Evolutionary conservation across 2,113 vertebrate genomes (phyloP), one percentile per base, ranked within the genome.

Genomic region (Pachypanchax playfairii): DNA sequence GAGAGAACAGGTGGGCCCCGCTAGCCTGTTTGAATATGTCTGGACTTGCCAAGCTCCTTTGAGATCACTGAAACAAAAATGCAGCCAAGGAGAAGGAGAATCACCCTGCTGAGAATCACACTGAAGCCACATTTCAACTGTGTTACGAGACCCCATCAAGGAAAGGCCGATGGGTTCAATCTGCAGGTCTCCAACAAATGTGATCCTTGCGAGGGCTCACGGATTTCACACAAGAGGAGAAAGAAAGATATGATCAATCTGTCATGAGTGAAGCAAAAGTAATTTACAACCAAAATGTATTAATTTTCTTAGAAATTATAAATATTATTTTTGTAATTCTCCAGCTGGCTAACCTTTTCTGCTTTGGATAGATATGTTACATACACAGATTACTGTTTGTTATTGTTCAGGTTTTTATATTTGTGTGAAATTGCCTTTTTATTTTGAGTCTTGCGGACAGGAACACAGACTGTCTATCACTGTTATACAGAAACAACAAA

Each of bases 1-100:
- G 28, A 18, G 63, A 29, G 38, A 65, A 46, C 18, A 65, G 65
- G 68, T 48, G 42, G 41, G 47, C 50, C n/a, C n/a, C 15, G 24
- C 44, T 3, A 48, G 56, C 47, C 47, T 60, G 75, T 60, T 68
- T 70, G 29, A 65, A 65, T 57, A 35, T 54, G 42, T 58, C 66
- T 61, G 48, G 48, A 28, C 48, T 35, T 11, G 4, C 55, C 1
- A 24, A 50, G 46, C 60, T 57, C 60, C 77, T 39, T 41, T 20
- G 42, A 67, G 52, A 72, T 14, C 38, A 52, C 47, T 1, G 20
- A 55, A 41, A 57, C 63, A 73, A 44, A 64, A 68, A 62, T 46
- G 41, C 35, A 68, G 49, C 35, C 24, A 21, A 20, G 42, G 39
- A 41, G 39, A 11, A 29, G 47, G 35, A 46, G 53, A 69, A 66